Evolutionary conservation across 2,888 invertebrate species (phyloP).

Genomic region (Aproaerema taeniolella): DNA sequence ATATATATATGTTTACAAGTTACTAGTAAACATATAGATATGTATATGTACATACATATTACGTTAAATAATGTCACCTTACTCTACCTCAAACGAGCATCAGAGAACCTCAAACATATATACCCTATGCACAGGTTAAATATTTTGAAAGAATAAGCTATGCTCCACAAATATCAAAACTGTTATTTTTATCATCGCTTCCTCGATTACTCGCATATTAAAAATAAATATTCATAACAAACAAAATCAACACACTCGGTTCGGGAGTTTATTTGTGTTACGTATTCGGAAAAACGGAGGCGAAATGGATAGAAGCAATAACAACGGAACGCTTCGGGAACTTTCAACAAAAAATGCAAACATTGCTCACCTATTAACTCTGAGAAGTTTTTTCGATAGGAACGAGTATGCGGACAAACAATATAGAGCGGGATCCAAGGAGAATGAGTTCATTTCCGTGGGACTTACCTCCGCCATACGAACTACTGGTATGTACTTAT

Average conservation of each 20-base stretch:
- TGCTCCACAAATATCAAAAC: constrained; percentile 18
- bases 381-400: constrained; percentile 38
- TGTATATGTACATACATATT: too few relatives aligned
- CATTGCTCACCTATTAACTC: constrained; percentile 33
- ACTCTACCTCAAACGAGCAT: too few relatives aligned
- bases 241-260: neutral
- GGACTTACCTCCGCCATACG: too few relatives aligned
- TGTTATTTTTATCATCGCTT: constrained; percentile 12
- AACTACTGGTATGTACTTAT: too few relatives aligned
- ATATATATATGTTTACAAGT: too few relatives aligned
- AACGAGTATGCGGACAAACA: constrained; percentile 41
- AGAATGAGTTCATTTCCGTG: too few relatives aligned
- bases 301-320: constrained; percentile 19
- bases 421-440: constrained; percentile 44
- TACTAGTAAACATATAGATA: too few relatives aligned
- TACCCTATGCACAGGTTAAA: too few relatives aligned
- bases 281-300: constrained; percentile 4
- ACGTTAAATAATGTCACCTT: too few relatives aligned
- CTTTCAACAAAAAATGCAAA: constrained; percentile 23
- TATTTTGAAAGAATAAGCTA: too few relatives aligned
- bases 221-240: constrained; percentile 1
- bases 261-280: constrained; percentile 1
- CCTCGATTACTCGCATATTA: neutral
- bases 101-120: too few relatives aligned
- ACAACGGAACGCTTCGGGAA: constrained; percentile 15